Conservation (phyloP, 2,888 invertebrate genomes). For the Heliconius aoede region DNA sequence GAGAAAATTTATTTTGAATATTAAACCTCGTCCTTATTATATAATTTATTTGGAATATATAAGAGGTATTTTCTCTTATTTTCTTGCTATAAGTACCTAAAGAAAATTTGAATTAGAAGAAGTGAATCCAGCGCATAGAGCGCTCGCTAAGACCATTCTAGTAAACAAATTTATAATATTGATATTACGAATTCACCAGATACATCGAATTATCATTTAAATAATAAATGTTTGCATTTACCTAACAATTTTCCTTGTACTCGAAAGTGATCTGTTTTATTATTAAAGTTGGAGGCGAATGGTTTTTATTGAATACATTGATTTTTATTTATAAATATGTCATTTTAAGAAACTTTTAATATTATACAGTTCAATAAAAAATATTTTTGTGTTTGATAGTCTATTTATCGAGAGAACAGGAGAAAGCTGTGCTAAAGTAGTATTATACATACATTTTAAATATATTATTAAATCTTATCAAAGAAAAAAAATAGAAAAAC, state of each 20-base stretch:
- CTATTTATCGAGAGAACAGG: no score
- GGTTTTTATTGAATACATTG: slow-evolving; percentile 40
- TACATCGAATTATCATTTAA: slow-evolving; percentile 73
- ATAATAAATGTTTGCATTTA: slow-evolving; percentile 75
- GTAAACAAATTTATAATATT: slow-evolving; percentile 50
- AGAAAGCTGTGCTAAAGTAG: no score
- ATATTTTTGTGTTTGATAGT: no score
- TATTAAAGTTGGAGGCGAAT: slow-evolving; percentile 54
- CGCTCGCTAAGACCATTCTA: slow-evolving; percentile 21
- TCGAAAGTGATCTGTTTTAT: slow-evolving; percentile 60
- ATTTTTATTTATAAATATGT: slow-evolving; percentile 29
- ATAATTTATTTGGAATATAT: no score
- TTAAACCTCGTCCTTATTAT: no score
- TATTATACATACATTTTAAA: no score
- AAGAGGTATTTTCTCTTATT: background rate
- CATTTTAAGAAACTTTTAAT: background rate
- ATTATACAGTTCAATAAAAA: no score
- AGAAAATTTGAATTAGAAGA: background rate
- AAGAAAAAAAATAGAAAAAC: no score
- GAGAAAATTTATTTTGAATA: no score
- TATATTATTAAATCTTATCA: no score
- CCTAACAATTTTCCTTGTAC: slow-evolving; percentile 60
- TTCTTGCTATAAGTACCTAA: background rate
- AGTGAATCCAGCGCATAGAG: background rate
- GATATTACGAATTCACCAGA: slow-evolving; percentile 60